phyloP scores from a whole-genome alignment of 2,797 vertebrate species.

The Erpetoichthys calabaricus region DNA sequence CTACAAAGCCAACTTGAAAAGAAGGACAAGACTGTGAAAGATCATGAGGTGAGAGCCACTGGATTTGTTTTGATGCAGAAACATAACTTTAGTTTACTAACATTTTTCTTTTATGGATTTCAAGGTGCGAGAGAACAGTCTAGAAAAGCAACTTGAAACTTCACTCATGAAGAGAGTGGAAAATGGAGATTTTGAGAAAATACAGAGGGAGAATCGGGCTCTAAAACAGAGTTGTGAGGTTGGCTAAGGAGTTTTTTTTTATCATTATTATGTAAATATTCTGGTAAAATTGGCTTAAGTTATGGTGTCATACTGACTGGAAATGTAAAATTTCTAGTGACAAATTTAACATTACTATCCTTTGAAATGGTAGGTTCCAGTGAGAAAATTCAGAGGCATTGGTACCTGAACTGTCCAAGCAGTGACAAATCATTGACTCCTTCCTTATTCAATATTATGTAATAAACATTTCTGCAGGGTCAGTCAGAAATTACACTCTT shows the following conservation, averaged over 20 bases:
- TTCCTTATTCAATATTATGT: too few relatives aligned
- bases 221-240: constrained; percentile 71
- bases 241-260: constrained; percentile 7
- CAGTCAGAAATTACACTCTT: too few relatives aligned
- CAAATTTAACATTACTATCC: too few relatives aligned
- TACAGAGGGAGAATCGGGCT: constrained; percentile 53
- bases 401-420: too few relatives aligned
- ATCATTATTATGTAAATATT: not conserved
- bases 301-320: too few relatives aligned
- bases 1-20: constrained; percentile 46
- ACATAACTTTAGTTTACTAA: constrained; percentile 1
- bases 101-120: constrained; percentile 9
- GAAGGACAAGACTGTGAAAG: constrained; percentile 33
- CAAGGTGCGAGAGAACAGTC: constrained; percentile 44
- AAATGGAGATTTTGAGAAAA: constrained; percentile 48
- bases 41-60: constrained; percentile 37
- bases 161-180: constrained; percentile 24
- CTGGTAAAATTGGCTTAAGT: too few relatives aligned
- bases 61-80: not conserved
- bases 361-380: too few relatives aligned
- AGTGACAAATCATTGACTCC: too few relatives aligned
- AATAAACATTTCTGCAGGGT: too few relatives aligned
- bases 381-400: too few relatives aligned
- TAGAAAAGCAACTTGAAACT: constrained; percentile 30
- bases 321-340: too few relatives aligned